Percentiles rank a stretch among this genome's conserved stretches.
phyloP scores from a whole-genome alignment of 2,888 invertebrate species.

The Leptarthrus brevirostris region DNA sequence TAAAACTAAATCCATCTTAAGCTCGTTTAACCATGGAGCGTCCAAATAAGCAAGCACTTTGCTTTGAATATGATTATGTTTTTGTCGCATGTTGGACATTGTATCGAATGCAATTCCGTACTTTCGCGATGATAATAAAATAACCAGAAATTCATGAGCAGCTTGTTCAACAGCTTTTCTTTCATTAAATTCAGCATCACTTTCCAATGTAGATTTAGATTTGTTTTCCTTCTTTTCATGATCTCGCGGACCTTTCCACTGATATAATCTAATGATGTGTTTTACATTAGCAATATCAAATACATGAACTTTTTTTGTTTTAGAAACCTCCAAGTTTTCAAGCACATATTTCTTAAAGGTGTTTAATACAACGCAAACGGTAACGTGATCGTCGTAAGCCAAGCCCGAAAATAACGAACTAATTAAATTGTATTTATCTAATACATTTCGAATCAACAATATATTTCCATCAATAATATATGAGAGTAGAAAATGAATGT shows the following conservation, averaged over 20 bases:
- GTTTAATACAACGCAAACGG: slow-evolving; percentile 75
- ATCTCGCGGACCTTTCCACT: slow-evolving; percentile 78
- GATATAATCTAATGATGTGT: slow-evolving; percentile 76
- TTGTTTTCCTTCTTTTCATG: slow-evolving; percentile 62
- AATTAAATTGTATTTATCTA: slow-evolving; percentile 77
- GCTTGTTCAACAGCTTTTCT: slow-evolving; percentile 70
- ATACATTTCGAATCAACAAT: slow-evolving; percentile 74
- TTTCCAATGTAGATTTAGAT: slow-evolving; percentile 59
- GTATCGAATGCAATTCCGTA: slow-evolving; percentile 83
- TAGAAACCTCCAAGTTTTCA: slow-evolving; percentile 74
- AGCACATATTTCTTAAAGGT: slow-evolving; percentile 77
- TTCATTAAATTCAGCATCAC: slow-evolving; percentile 63
- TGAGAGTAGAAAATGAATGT: slow-evolving; percentile 80
- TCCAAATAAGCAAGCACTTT: slow-evolving; percentile 73
- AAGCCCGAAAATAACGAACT: slow-evolving; percentile 74
- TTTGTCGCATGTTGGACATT: slow-evolving; percentile 66
- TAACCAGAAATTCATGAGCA: slow-evolving; percentile 77
- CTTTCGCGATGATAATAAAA: slow-evolving; percentile 80
- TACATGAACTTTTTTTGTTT: slow-evolving; percentile 78
- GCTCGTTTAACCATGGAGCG: slow-evolving; percentile 76
- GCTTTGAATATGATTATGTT: slow-evolving; percentile 63
- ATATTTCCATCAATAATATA: slow-evolving; percentile 80
- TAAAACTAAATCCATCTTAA: slow-evolving; percentile 73
- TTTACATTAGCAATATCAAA: slow-evolving; percentile 78
- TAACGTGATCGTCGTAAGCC: slow-evolving; percentile 74